phyloP scores from a whole-genome alignment of 2,113 vertebrate genomes.

The Nipponia nippon region DNA sequence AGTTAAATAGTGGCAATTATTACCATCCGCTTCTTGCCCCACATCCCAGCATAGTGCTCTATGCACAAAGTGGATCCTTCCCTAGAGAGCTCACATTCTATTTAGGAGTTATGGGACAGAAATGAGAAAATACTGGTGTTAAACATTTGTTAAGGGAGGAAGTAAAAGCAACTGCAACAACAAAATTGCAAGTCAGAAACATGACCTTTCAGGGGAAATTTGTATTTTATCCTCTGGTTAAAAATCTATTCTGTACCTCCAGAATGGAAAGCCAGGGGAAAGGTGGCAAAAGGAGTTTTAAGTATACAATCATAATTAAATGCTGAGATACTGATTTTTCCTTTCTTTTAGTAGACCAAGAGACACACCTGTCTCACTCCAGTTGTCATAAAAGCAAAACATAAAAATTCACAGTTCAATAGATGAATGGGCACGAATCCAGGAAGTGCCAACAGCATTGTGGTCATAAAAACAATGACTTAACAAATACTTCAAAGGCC shows the following conservation, averaged over 20 bases:
- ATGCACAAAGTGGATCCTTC: not conserved
- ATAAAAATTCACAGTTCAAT: not conserved
- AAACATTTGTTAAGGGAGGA: not conserved
- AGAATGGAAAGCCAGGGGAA: not conserved
- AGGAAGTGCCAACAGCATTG: not conserved
- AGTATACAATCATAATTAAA: not conserved
- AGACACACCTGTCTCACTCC: not conserved
- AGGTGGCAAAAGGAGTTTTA: not conserved
- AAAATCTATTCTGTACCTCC: not conserved
- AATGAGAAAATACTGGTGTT: not conserved
- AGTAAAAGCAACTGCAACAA: not conserved
- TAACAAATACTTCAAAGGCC: not conserved
- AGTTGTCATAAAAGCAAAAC: not conserved
- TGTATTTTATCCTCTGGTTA: not conserved
- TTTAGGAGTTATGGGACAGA: not conserved
- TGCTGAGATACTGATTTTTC: not conserved
- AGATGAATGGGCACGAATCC: not conserved
- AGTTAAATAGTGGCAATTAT: not conserved
- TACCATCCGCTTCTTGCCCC: not conserved
- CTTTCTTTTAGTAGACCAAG: not conserved
- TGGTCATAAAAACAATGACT: not conserved
- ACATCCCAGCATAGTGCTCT: not conserved
- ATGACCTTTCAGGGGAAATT: fast-evolving
- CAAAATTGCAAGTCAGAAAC: not conserved
- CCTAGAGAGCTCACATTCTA: not conserved